These are phyloP conservation scores for Linurgus olivaceus DNA, from an alignment of 2,797 vertebrate species.

Conservation along the genomic window DNA sequence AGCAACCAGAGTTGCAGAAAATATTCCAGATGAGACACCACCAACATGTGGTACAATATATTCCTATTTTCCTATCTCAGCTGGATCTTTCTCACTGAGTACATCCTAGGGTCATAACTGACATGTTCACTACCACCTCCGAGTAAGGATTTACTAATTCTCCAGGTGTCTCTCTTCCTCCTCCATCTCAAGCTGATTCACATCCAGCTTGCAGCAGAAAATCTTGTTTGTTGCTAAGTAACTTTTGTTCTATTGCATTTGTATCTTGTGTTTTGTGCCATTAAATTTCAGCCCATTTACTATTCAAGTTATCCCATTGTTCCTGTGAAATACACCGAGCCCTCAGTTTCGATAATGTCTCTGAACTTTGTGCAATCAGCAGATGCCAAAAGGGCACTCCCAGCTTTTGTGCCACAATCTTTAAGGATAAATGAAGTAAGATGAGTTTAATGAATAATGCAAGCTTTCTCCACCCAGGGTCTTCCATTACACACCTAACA, in stretches of 20 bases:
- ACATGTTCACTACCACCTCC: background rate
- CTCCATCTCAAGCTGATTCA: background rate
- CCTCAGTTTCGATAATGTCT: background rate
- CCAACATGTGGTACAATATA: background rate
- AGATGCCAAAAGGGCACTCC: constrained; percentile 1
- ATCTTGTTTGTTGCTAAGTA: constrained; percentile 45
- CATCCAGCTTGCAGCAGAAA: constrained; percentile 19
- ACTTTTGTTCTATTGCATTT: constrained; percentile 43
- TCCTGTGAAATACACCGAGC: background rate
- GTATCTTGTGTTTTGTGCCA: background rate
- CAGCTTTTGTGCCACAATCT: background rate
- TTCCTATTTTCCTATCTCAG: background rate
- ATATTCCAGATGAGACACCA: background rate
- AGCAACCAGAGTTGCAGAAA: background rate
- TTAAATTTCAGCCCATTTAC: background rate
- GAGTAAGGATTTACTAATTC: background rate
- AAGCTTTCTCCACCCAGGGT: background rate
- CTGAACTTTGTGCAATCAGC: background rate
- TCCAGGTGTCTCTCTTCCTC: background rate
- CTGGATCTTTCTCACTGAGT: background rate
- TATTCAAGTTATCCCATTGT: background rate
- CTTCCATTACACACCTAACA: background rate
- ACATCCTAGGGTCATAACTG: background rate
- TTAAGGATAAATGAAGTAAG: background rate
- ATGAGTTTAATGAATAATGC: background rate